phyloP scores from a whole-genome alignment of 2,113 vertebrate genomes.

The Castor canadensis region DNA sequence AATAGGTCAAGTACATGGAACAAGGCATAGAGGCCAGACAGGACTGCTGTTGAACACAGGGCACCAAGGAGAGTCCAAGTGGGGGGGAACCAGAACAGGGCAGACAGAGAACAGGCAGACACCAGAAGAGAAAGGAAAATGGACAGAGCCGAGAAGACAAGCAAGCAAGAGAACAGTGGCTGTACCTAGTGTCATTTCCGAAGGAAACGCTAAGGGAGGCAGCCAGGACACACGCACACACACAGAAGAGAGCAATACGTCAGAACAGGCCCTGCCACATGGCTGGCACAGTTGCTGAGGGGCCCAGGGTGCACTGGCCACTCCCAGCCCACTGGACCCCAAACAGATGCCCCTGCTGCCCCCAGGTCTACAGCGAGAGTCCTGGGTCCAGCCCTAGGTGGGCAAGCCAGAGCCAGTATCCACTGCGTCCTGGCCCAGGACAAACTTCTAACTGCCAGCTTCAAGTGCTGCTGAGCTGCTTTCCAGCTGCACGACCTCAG shows the following conservation, averaged over 20 bases:
- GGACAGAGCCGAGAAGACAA: constrained; percentile 40
- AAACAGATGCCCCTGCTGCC: background rate
- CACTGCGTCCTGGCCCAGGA: accelerated
- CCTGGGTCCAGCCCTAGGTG: background rate
- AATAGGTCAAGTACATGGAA: background rate
- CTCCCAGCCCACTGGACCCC: background rate
- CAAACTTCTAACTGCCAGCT: accelerated
- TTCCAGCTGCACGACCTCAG: accelerated
- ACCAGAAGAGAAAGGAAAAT: constrained; percentile 54
- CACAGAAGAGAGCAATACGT: constrained; percentile 85
- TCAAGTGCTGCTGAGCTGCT: accelerated
- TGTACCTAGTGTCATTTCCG: constrained; percentile 95
- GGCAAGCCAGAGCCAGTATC: background rate
- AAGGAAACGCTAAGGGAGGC: constrained; percentile 91
- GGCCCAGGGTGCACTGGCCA: background rate
- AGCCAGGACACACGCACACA: constrained; percentile 84
- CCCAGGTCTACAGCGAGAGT: background rate
- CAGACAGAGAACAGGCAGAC: background rate
- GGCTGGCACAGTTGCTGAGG: background rate
- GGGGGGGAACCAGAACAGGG: constrained; percentile 59
- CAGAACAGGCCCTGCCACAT: constrained; percentile 77
- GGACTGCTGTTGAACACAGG: constrained; percentile 57
- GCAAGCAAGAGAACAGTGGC: constrained; percentile 79
- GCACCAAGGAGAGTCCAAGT: constrained; percentile 60
- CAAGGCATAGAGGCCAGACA: background rate